Evolutionary conservation across 2,888 invertebrate genomes (phyloP).

Genomic region (Hirtodrosophila trivittata): DNA sequence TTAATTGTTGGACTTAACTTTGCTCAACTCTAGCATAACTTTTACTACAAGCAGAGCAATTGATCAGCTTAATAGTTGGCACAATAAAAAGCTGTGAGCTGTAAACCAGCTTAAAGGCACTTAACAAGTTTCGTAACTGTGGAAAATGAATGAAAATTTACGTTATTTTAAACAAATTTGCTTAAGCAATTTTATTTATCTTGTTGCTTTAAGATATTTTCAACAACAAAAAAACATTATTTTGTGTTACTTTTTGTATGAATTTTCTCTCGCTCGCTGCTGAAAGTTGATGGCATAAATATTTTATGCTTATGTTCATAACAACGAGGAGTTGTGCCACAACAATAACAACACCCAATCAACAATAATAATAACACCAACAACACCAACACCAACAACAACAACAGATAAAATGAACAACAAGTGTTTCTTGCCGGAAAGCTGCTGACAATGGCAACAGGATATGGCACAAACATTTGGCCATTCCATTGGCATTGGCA

Average conservation of each 20-base stretch:
- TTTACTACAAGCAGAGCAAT: too few relatives aligned
- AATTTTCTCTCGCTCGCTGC: conserved; percentile 5
- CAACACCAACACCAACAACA: conserved; percentile 3
- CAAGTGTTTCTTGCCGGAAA: conserved; percentile 25
- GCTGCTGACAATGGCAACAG: conserved; percentile 39
- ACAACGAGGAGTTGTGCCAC: conserved; percentile 37
- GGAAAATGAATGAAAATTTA: too few relatives aligned
- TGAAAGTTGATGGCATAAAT: conserved; percentile 55
- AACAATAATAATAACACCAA: conserved; percentile 13
- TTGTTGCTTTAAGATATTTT: too few relatives aligned
- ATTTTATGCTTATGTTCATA: conserved; percentile 62
- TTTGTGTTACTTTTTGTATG: conserved; percentile 15
- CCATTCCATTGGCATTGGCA: background rate
- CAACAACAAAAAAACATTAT: conserved; percentile 1
- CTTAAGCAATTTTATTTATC: too few relatives aligned
- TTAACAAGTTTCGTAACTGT: too few relatives aligned
- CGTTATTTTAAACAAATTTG: too few relatives aligned
- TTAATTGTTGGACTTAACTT: too few relatives aligned
- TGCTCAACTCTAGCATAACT: too few relatives aligned
- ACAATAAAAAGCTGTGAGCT: too few relatives aligned
- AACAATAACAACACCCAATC: conserved; percentile 27
- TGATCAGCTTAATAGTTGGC: too few relatives aligned
- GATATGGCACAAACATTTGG: conserved; percentile 25
- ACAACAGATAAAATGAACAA: conserved; percentile 36
- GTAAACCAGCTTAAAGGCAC: too few relatives aligned